Base-by-base conservation (phyloP, 2,888 invertebrate species). In the Aethes cnicana region DNA sequence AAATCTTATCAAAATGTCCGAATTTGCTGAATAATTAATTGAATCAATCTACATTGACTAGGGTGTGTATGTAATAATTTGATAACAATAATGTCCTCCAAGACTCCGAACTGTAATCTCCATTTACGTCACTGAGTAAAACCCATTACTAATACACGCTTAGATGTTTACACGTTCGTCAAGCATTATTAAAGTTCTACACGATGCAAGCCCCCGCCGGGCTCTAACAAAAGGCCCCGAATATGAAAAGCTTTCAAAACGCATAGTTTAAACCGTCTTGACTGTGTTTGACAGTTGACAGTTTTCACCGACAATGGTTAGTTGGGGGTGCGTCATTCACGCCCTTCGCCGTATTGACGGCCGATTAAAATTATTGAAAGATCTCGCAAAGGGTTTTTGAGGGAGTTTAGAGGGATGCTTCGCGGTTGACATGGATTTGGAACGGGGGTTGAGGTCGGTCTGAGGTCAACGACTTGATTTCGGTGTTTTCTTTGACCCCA, bases 201-300 rank as follows among this genome's bases (percentile, higher is more conserved):
- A 62, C 64, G 63, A 71, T 62, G 68, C 61, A 52, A 58, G 55
- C 53, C 7, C 77, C 73, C 71, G 71, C 65, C 68, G 68, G 55
- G 67, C 59, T 39, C 61, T 63, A 68, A 81, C 81, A 82, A 85
- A 78, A 75, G 76, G 72, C 61, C 74, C 71, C 70, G 70, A 77
- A 78, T 74, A 74, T 80, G 81, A 82, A 79, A 83, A 80, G 78
- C 77, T 64, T 69, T 70, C 57, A 74, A 76, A 78, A 74, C 74
- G 84, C 86, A 83, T 83, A 86, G 87, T 87, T 88, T 89, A 87
- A 88, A 85, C 79, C 84, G 77, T 74, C 86, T 85, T 81, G 74
- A 74, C 84, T 87, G 88, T 80, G 74, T 88, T 84, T 88, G 88
- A 88, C 88, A 87, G 88, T 89, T 88, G 87, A 87, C 88, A 87